phyloP scores from a whole-genome alignment of 2,797 vertebrate species.

The Apogon hyalosoma region DNA sequence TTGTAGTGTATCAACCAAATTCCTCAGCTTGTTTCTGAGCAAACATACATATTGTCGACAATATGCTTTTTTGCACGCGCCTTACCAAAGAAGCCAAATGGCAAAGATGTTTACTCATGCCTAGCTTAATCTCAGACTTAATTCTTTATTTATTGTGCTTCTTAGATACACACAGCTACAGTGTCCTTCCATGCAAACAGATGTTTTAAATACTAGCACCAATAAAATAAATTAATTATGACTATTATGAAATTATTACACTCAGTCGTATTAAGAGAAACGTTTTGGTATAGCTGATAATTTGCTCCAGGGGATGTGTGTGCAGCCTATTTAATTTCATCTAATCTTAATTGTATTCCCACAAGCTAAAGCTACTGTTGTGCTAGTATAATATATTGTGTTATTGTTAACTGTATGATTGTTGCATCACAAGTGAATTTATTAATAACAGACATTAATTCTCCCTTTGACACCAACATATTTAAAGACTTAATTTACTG shows the following conservation, averaged over 20 bases:
- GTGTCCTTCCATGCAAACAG: conserved; percentile 14
- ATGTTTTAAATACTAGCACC: conserved; percentile 45
- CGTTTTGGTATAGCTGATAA: conserved; percentile 12
- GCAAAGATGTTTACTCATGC: conserved; percentile 10
- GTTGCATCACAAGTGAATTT: conserved; percentile 18
- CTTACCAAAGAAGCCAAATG: neutral
- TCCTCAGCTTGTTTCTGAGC: no score
- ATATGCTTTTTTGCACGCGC: no score
- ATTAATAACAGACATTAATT: conserved; percentile 11
- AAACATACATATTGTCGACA: neutral
- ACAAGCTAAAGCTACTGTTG: conserved; percentile 1
- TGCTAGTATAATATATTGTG: neutral
- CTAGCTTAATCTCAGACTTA: neutral
- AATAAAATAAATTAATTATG: conserved; percentile 41
- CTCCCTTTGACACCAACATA: conserved; percentile 7
- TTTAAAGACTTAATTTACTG: conserved; percentile 23
- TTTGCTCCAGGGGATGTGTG: conserved; percentile 7
- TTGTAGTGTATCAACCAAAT: neutral
- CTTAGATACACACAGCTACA: neutral
- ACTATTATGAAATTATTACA: conserved; percentile 16
- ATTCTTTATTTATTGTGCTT: conserved; percentile 24
- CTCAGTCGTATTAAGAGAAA: conserved; percentile 12
- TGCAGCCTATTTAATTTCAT: conserved; percentile 19
- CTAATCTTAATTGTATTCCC: conserved; percentile 3
- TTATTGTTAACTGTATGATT: conserved; percentile 20